Conservation (phyloP, 2,797 vertebrate genomes). For the Phalloptychus januarius region DNA sequence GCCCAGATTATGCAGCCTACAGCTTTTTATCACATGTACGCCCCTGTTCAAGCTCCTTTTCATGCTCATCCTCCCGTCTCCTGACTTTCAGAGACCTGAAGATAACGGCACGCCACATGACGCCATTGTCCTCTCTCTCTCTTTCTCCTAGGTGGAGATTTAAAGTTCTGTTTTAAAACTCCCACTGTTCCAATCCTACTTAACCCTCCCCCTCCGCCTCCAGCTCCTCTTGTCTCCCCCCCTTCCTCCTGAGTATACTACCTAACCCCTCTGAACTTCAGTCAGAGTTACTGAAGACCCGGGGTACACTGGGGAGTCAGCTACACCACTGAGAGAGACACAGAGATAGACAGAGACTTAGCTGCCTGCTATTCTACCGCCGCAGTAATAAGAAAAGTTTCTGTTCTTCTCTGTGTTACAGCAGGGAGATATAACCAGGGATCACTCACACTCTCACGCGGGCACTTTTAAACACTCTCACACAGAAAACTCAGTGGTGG, state of each 20-base stretch:
- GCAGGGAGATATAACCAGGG: constrained; percentile 78
- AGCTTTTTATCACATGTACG: constrained; percentile 78
- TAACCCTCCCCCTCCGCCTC: constrained; percentile 69
- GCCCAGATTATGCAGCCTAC: constrained; percentile 74
- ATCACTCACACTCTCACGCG: constrained; percentile 61
- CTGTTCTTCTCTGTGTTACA: constrained; percentile 75
- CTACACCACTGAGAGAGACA: constrained; percentile 73
- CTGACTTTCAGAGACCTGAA: constrained; percentile 72
- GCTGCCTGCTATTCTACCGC: constrained; percentile 77
- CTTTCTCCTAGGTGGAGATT: constrained; percentile 80
- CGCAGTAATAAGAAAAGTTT: constrained; percentile 85
- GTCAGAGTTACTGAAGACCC: constrained; percentile 78
- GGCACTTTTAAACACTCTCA: constrained; percentile 30
- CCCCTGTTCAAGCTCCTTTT: constrained; percentile 75
- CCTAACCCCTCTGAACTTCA: constrained; percentile 82
- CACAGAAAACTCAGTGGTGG: constrained; percentile 22
- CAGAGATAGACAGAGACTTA: constrained; percentile 81
- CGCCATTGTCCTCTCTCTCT: constrained; percentile 74
- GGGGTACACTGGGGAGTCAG: constrained; percentile 75
- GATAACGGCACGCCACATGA: constrained; percentile 76
- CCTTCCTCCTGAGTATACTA: constrained; percentile 75
- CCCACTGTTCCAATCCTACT: constrained; percentile 81
- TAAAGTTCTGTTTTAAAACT: constrained; percentile 83
- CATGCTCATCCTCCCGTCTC: constrained; percentile 67
- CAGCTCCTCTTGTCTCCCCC: constrained; percentile 53